These are phyloP conservation scores for Brachionus koreanus DNA, from an alignment of 1,140 invertebrate genomes.

Conservation along the genomic window DNA sequence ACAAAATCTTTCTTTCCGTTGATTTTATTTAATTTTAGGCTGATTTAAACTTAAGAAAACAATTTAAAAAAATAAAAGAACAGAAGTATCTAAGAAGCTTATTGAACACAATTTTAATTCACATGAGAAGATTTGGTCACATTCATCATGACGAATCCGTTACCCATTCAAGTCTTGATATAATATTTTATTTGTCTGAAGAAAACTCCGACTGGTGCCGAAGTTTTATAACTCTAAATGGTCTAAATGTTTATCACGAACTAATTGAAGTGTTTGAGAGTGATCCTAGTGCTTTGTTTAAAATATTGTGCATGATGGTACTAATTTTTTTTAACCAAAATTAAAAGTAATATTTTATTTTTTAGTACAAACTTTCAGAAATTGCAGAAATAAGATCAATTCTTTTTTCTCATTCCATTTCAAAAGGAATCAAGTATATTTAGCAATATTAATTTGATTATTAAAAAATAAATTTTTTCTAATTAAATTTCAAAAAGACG, in stretches of 20 bases:
- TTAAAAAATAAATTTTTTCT: neutral
- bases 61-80: neutral
- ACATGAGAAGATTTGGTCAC: neutral
- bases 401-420: constrained; percentile 14
- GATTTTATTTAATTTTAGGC: neutral
- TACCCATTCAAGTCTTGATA: constrained; percentile 3
- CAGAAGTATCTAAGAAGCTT: neutral
- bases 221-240: constrained; percentile 21
- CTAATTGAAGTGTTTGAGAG: neutral
- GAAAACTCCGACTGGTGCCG: neutral
- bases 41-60: neutral
- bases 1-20: neutral
- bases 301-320: constrained; percentile 5
- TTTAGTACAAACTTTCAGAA: neutral
- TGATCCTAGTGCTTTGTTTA: neutral
- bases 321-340: neutral
- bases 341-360: neutral
- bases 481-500: neutral
- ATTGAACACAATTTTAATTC: neutral
- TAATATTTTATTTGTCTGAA: constrained; percentile 17
- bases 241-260: neutral
- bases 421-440: neutral
- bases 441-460: neutral
- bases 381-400: neutral
- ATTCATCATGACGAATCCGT: neutral